A percentile compares a stretch with the other conserved stretches of the same genome.
These are phyloP conservation scores for Achatina immaculata DNA, from an alignment of 1,140 invertebrate species.

Conservation along the genomic window DNA sequence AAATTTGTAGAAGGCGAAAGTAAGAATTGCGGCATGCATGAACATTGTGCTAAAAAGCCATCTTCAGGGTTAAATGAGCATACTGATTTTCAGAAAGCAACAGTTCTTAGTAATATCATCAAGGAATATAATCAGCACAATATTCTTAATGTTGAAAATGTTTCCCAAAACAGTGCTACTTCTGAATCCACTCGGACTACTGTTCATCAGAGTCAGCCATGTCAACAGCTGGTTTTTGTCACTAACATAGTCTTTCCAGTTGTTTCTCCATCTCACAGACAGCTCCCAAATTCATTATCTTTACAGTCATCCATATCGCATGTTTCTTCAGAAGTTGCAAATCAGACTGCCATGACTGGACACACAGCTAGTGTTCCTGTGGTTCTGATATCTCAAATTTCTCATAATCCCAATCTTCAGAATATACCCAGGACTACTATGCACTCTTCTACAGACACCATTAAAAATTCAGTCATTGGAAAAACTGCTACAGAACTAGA, in stretches of 20 bases:
- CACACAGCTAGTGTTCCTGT: constrained; percentile 14
- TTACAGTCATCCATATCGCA: neutral
- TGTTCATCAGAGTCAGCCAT: neutral
- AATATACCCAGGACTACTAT: constrained; percentile 12
- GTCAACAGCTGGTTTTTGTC: constrained; percentile 29
- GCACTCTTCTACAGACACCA: neutral
- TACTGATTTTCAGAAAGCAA: neutral
- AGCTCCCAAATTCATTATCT: neutral
- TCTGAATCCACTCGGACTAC: neutral
- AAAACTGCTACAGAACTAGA: neutral
- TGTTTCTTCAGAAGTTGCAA: neutral
- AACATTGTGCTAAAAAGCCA: neutral
- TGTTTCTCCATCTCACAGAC: constrained; percentile 2
- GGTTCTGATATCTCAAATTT: constrained; percentile 26
- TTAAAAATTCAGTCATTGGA: constrained; percentile 16
- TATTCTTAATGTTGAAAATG: neutral
- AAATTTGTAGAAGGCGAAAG: neutral
- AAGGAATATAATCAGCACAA: neutral
- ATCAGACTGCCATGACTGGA: neutral
- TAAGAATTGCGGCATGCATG: neutral
- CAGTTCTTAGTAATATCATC: neutral
- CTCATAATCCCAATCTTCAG: neutral
- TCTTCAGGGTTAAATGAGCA: neutral
- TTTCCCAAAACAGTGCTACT: neutral
- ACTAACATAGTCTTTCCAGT: constrained; percentile 32